Evolutionary conservation across 1,140 invertebrate species (phyloP).

Genomic region (Sycophaga agraensis): DNA sequence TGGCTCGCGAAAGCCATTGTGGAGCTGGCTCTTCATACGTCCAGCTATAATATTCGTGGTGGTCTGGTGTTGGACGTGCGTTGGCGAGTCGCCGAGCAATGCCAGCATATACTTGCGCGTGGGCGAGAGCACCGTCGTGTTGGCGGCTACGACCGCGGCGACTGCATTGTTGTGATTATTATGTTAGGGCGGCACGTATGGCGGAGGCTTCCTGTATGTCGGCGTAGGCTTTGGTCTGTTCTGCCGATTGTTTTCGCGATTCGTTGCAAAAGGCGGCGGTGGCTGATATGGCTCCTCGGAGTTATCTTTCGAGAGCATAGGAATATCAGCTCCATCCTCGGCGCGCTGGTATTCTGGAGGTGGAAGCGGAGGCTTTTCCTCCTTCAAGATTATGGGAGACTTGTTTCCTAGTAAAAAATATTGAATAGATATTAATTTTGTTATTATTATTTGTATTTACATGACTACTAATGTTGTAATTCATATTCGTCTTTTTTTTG

Average conservation of each 20-base stretch:
- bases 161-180: slow-evolving; percentile 32
- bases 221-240: slow-evolving; percentile 77
- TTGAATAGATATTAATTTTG: neutral
- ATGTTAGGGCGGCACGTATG: slow-evolving; percentile 88
- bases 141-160: slow-evolving; percentile 24
- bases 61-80: slow-evolving; percentile 50
- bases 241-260: slow-evolving; percentile 66
- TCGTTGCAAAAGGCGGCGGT: slow-evolving; percentile 76
- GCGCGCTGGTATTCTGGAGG: slow-evolving; percentile 73
- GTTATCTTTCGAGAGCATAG: slow-evolving; percentile 55
- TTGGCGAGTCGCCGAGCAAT: slow-evolving; percentile 48
- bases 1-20: slow-evolving; percentile 24
- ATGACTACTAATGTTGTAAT: too few species aligned
- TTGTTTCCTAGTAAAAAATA: slow-evolving; percentile 64
- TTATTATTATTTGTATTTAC: neutral
- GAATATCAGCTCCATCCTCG: slow-evolving; percentile 55
- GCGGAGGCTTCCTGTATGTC: slow-evolving; percentile 86
- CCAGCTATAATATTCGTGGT: slow-evolving; percentile 37
- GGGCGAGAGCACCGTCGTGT: slow-evolving; percentile 39
- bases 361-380: slow-evolving; percentile 86
- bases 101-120: slow-evolving; percentile 53
- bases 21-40: slow-evolving; percentile 4
- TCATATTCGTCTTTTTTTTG: too few species aligned
- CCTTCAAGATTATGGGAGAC: slow-evolving; percentile 87
- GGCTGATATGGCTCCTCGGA: slow-evolving; percentile 63